Evolutionary conservation across 2,888 invertebrate species (phyloP), one percentile per base, ranked within the genome.

Genomic region (Hypomecis punctinalis): DNA sequence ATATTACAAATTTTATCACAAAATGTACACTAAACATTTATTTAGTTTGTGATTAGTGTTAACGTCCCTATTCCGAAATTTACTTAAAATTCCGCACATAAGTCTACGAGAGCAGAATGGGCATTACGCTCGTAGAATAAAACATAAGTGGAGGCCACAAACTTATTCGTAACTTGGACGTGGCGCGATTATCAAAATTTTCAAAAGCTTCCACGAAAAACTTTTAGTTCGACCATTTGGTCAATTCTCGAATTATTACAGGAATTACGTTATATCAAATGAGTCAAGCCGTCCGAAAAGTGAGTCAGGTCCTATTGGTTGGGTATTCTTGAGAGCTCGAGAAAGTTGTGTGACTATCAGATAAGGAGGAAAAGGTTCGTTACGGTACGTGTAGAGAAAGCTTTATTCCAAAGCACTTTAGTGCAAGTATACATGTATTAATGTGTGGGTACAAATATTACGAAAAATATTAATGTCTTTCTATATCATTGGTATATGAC

Each of bases 21-120:
- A n/a, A n/a, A n/a, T n/a, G n/a, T n/a, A n/a, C n/a, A n/a, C n/a
- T n/a, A n/a, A n/a, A n/a, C n/a, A n/a, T n/a, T n/a, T n/a, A n/a
- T n/a, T n/a, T n/a, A n/a, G n/a, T n/a, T n/a, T n/a, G n/a, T n/a
- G n/a, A n/a, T n/a, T n/a, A n/a, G n/a, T n/a, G n/a, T n/a, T n/a
- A n/a, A n/a, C n/a, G n/a, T n/a, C n/a, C n/a, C n/a, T n/a, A n/a
- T 79, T 74, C 68, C 73, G 63, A 67, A 68, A 77, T 60, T 48
- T 45, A 64, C 49, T 78, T 76, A 63, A 68, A 66, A 80, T 79
- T 80, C 75, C 61, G 64, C 61, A 54, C 65, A 64, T 63, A 68
- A 52, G 63, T 62, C 36, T 72, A 61, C 72, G 66, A 75, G 73
- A 64, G 68, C 58, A 61, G 68, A 56, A 66, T 56, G 66, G 43